A percentile compares a stretch with the other conserved stretches of the same genome.
phyloP scores from a whole-genome alignment of 2,797 vertebrate genomes.

The Anabas testudineus region DNA sequence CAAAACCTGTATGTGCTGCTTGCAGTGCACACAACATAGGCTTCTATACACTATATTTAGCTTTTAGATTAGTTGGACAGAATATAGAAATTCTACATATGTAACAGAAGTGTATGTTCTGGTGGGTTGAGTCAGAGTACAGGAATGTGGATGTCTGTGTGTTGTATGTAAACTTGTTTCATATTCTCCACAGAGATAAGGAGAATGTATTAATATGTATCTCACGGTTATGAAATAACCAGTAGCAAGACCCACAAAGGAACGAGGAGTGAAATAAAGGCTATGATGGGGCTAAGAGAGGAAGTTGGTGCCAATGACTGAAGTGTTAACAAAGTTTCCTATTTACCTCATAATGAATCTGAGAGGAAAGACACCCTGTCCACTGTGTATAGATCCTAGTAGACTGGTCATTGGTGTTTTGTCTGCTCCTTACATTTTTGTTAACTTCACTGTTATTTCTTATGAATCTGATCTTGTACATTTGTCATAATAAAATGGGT shows the following conservation, averaged over 20 bases:
- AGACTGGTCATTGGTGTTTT: constrained; percentile 86
- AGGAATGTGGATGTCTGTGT: constrained; percentile 40
- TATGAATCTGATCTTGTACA: constrained; percentile 95
- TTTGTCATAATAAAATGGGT: constrained; percentile 96
- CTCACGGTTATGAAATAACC: constrained; percentile 58
- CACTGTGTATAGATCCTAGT: constrained; percentile 86
- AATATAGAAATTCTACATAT: constrained; percentile 44
- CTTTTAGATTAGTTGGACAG: constrained; percentile 58
- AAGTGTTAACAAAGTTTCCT: constrained; percentile 84
- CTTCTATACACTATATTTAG: constrained; percentile 45
- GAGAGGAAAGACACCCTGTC: constrained; percentile 82
- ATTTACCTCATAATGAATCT: constrained; percentile 84
- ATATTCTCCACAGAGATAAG: constrained; percentile 41
- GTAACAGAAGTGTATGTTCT: constrained; percentile 37
- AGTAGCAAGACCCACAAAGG: constrained; percentile 32
- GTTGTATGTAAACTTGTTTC: constrained; percentile 46
- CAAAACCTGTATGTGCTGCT: constrained; percentile 42
- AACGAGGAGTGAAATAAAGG: constrained; percentile 6
- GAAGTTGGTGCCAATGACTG: constrained; percentile 88
- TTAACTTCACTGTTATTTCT: constrained; percentile 93
- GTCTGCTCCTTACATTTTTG: constrained; percentile 86
- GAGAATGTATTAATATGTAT: constrained; percentile 49
- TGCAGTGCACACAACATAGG: constrained; percentile 29
- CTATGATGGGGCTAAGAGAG: constrained; percentile 39
- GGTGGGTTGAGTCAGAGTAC: constrained; percentile 33